Conservation (phyloP, 2,113 vertebrate genomes). For the Tympanuchus pallidicinctus region DNA sequence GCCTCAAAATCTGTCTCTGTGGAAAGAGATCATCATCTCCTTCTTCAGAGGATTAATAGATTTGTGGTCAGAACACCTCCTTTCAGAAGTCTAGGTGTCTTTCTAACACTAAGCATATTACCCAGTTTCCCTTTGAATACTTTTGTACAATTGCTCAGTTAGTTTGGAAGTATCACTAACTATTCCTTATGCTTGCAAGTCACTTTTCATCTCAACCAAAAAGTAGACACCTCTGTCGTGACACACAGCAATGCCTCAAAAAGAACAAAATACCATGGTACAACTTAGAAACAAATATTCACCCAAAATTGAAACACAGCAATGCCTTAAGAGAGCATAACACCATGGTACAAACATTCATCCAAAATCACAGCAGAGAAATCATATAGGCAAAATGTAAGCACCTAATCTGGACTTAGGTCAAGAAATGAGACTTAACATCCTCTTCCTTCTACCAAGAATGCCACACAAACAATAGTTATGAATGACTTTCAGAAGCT, state of each 20-base stretch:
- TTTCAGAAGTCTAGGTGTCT: not conserved
- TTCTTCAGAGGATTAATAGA: not conserved
- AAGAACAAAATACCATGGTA: not conserved
- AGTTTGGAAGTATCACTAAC: not conserved
- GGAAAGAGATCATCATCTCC: not conserved
- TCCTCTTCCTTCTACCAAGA: not conserved
- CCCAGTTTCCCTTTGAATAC: not conserved
- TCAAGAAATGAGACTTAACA: not conserved
- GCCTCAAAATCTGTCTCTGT: not conserved
- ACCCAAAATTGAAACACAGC: not conserved
- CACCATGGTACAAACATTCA: not conserved
- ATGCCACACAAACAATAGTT: not conserved
- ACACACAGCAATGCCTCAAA: not conserved
- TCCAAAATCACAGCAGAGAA: not conserved
- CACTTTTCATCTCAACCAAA: not conserved
- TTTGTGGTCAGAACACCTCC: not conserved
- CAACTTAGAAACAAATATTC: not conserved
- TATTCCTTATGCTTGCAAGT: not conserved
- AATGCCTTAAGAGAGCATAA: not conserved
- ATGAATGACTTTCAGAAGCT: not conserved
- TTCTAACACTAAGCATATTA: not conserved
- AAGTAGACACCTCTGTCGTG: not conserved
- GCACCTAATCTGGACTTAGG: not conserved
- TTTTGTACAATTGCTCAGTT: not conserved
- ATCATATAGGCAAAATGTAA: not conserved